Evolutionary conservation across 2,797 vertebrate genomes (phyloP).

Genomic region (Sarcophilus harrisii): DNA sequence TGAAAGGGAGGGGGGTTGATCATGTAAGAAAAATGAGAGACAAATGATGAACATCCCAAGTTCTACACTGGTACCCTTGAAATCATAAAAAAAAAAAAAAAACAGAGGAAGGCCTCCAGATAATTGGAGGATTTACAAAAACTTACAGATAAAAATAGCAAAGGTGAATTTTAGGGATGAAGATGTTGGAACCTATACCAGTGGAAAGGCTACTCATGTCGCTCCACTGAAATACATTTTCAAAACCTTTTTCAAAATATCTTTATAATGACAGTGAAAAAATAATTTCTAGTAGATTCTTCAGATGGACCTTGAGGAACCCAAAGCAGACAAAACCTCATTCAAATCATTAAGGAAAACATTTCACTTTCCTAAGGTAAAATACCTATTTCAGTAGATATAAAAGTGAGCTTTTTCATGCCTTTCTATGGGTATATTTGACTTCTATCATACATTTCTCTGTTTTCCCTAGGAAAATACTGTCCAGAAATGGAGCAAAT

Average conservation of each 20-base stretch:
- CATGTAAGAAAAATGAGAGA: background rate
- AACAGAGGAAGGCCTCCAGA: background rate
- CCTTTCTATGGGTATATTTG: background rate
- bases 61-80: background rate
- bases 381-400: background rate
- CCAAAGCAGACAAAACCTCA: background rate
- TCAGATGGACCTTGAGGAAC: background rate
- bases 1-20: background rate
- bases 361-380: background rate
- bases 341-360: background rate
- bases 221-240: background rate
- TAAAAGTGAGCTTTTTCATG: background rate
- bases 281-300: background rate
- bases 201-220: background rate
- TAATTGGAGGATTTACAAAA: background rate
- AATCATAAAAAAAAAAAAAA: background rate
- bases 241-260: background rate
- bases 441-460: conserved; percentile 13
- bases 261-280: background rate
- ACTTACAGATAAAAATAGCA: background rate
- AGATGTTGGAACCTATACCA: background rate
- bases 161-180: background rate
- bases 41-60: background rate
- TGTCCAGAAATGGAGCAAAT: background rate
- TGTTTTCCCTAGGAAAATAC: conserved; percentile 36